These are phyloP conservation scores for Myopa testacea DNA, from an alignment of 2,888 invertebrate genomes.

Conservation along the genomic window DNA sequence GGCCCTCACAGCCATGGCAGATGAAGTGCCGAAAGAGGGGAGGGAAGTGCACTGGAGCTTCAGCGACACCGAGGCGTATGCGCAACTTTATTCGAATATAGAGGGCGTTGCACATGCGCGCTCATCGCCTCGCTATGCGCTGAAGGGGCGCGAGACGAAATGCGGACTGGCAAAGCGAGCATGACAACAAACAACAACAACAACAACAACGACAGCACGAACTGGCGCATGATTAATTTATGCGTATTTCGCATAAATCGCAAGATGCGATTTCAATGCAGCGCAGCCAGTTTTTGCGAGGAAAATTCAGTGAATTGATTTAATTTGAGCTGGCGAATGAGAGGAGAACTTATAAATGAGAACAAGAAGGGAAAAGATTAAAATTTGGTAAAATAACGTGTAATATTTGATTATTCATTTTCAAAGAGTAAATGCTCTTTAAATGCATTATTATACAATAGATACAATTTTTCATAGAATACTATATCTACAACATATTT, in stretches of 20 bases:
- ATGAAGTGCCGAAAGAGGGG: not conserved
- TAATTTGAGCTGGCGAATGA: conserved; percentile 37
- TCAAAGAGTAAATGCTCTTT: too few species aligned
- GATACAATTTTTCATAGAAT: too few species aligned
- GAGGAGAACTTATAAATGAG: conserved; percentile 12
- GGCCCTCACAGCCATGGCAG: conserved; percentile 20
- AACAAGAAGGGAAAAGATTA: not conserved
- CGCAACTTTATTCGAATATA: conserved; percentile 60
- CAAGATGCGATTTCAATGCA: conserved; percentile 57
- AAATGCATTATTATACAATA: too few species aligned
- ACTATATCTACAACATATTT: too few species aligned
- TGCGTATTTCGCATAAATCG: conserved; percentile 62
- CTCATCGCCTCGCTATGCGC: not conserved
- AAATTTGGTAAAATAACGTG: not conserved
- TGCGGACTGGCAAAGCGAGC: conserved; percentile 13
- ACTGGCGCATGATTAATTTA: conserved; percentile 54
- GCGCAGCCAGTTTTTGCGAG: conserved; percentile 41
- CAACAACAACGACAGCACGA: conserved; percentile 35
- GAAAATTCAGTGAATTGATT: conserved; percentile 30
- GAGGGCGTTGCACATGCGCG: conserved; percentile 64
- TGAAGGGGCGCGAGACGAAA: not conserved
- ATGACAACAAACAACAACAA: conserved; percentile 21
- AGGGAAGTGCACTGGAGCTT: conserved; percentile 15
- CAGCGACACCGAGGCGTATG: conserved; percentile 55
- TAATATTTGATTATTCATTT: too few species aligned